These are phyloP conservation scores for Desmophyllum pertusum DNA, from an alignment of 92 coral and sea anemone genomes.

Conservation along the genomic window DNA sequence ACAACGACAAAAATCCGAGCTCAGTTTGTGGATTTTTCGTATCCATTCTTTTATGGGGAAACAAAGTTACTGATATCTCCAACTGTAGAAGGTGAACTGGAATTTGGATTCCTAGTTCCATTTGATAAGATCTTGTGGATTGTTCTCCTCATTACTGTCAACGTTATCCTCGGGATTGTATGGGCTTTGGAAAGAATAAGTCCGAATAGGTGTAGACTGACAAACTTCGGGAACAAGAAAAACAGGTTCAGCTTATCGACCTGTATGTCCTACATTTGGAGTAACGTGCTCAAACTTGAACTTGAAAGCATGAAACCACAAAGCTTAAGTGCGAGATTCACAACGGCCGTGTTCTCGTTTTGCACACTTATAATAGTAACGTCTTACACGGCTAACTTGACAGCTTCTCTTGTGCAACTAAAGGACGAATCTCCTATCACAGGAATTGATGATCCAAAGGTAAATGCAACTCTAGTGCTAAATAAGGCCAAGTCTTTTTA, in stretches of 20 bases:
- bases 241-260: constrained; percentile 50
- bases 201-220: constrained; percentile 60
- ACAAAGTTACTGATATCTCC: constrained; percentile 62
- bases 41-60: constrained; percentile 77
- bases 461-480: neutral
- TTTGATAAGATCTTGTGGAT: constrained; percentile 65
- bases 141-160: constrained; percentile 45
- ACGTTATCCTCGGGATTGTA: constrained; percentile 42
- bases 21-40: constrained; percentile 75
- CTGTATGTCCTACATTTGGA: constrained; percentile 78
- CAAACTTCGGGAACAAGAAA: constrained; percentile 11
- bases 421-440: constrained; percentile 50
- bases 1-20: constrained; percentile 76
- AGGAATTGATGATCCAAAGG: constrained; percentile 70
- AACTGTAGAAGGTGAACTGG: neutral
- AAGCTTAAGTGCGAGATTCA: constrained; percentile 66
- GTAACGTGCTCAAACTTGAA: constrained; percentile 73
- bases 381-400: constrained; percentile 76
- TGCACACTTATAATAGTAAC: constrained; percentile 59
- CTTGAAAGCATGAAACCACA: constrained; percentile 69
- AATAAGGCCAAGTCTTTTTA: neutral
- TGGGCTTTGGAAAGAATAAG: constrained; percentile 68
- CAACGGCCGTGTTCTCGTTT: constrained; percentile 71
- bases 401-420: constrained; percentile 69
- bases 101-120: constrained; percentile 70